phyloP scores from a whole-genome alignment of 2,113 vertebrate genomes.

The Orycteropus afer region DNA sequence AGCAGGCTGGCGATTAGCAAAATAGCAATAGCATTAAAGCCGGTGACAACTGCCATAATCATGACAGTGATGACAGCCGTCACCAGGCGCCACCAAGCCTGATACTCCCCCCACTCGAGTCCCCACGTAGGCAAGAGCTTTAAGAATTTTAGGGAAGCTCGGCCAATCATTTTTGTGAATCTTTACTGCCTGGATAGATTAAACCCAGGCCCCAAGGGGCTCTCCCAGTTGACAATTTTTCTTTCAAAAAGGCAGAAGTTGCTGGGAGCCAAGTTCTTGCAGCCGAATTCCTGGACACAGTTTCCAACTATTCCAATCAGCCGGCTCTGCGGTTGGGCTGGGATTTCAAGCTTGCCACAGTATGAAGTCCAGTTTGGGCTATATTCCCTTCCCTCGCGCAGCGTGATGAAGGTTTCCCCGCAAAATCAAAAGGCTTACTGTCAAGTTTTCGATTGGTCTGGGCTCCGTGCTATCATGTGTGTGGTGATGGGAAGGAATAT shows the following conservation, averaged over 20 bases:
- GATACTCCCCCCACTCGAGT: background rate
- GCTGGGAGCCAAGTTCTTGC: conserved; percentile 85
- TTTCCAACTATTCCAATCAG: conserved; percentile 91
- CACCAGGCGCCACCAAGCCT: background rate
- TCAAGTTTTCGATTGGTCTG: conserved; percentile 90
- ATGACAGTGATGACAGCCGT: background rate
- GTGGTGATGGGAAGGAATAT: conserved; percentile 88
- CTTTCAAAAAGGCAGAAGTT: conserved; percentile 83
- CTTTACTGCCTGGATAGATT: conserved; percentile 75
- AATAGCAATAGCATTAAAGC: background rate
- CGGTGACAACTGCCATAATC: background rate
- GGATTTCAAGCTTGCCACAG: conserved; percentile 92
- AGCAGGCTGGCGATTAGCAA: conserved; percentile 53
- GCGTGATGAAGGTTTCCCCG: conserved; percentile 89
- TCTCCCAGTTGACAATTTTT: conserved; percentile 70
- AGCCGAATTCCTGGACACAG: conserved; percentile 88
- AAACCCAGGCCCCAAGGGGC: conserved; percentile 79
- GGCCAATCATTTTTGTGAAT: conserved; percentile 60
- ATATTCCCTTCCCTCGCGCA: conserved; percentile 90
- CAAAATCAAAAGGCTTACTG: conserved; percentile 93
- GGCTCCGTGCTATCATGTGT: conserved; percentile 86
- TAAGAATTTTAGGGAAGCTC: conserved; percentile 46
- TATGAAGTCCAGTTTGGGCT: conserved; percentile 91
- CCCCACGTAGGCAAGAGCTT: background rate
- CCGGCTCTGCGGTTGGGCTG: conserved; percentile 90